phyloP scores from a whole-genome alignment of 2,888 invertebrate species.

The Isoperla grammatica region DNA sequence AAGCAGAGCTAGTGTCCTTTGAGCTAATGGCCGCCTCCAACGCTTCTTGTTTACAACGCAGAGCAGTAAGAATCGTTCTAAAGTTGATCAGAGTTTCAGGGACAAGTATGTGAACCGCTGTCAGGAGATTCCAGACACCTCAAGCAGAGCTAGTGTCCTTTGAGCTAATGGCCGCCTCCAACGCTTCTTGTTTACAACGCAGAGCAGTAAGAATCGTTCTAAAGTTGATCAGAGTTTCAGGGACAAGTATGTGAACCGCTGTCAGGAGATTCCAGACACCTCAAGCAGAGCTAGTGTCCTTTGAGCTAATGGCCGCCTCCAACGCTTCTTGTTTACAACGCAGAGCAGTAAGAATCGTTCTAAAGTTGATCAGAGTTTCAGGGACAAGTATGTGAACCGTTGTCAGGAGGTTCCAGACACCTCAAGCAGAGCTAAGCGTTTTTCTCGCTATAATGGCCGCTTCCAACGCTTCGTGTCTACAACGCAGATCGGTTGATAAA shows the following conservation, averaged over 20 bases:
- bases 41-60: conserved; percentile 67
- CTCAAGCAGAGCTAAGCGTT: conserved; percentile 82
- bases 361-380: no score
- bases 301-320: conserved; percentile 77
- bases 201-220: no score
- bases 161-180: conserved; percentile 77
- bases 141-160: conserved; percentile 84
- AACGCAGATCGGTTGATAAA: conserved; percentile 31
- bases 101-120: no score
- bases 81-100: no score
- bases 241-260: no score
- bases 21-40: conserved; percentile 78
- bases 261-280: conserved; percentile 63
- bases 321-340: conserved; percentile 71
- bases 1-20: conserved; percentile 80
- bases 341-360: no score
- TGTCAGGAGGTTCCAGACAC: conserved; percentile 64
- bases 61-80: no score
- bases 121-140: conserved; percentile 67
- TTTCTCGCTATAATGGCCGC: conserved; percentile 79
- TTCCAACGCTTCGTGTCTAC: conserved; percentile 77
- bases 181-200: conserved; percentile 66
- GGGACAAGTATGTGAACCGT: no score
- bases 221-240: no score
- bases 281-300: conserved; percentile 84